Evolutionary conservation across 2,113 vertebrate genomes (phyloP), one percentile per base, ranked within the genome.

Genomic region (Prunella fulvescens): DNA sequence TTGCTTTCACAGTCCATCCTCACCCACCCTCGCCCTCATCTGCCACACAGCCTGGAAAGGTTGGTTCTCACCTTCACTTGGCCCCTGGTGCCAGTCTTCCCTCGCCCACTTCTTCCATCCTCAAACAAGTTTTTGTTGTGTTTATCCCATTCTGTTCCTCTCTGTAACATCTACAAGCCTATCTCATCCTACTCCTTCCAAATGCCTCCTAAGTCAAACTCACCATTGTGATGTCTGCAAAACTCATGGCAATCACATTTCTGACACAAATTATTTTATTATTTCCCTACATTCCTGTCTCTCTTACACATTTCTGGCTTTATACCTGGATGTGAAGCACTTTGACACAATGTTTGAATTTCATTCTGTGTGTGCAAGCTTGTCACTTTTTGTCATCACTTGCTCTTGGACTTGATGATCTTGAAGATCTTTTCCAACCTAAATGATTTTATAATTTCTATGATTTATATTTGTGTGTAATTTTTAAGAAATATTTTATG

Each of bases 11-110:
- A 77, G 88, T 80, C 90, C 79, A 42, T 93, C 88, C 26, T 95
- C 88, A 95, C 82, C 94, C 90, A 81, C 67, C 79, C 72, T 86
- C 76, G n/a, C 50, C 79, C 24, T 92, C 92, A 92, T 90, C 82
- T 94, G 88, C 92, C 86, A 77, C 28, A 15, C 94, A 78, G 79
- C 56, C 86, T 78, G 76, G 24, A 65, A 93, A 90, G 82, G 86
- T 74, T 92, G 71, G 51, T 88, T 94, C 76, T 88, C 92, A 95
- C 67, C 82, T 88, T 66, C 94, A 51, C 3, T 9, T 83, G 80
- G 86, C 83, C 91, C 56, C 69, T 62, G 71, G 80, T 93, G 82
- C 86, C 91, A 94, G 94, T 50, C 76, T 93, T 91, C 51, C 35
- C 83, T 88, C 69, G 1, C 86, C 76, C 82, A 90, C 92, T 88